phyloP scores from a whole-genome alignment of 2,797 vertebrate species.

The Halcyon smyrnensis region DNA sequence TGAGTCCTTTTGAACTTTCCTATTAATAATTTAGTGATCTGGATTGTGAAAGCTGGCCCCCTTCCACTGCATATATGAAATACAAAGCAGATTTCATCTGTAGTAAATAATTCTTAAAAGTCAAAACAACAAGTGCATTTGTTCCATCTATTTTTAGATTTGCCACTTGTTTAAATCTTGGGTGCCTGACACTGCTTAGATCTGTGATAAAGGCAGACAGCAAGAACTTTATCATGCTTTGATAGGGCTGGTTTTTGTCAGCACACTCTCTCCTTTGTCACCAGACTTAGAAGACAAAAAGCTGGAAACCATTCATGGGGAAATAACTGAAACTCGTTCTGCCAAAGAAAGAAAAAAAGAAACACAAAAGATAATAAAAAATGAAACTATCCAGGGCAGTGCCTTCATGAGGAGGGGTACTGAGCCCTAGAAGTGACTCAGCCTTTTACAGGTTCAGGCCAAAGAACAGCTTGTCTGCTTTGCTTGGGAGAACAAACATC shows the following conservation, averaged over 20 bases:
- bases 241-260: conserved; percentile 47
- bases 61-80: background rate
- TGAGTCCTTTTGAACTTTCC: too few relatives aligned
- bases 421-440: background rate
- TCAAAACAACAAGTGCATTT: conserved; percentile 39
- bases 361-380: background rate
- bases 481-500: background rate
- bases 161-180: conserved; percentile 42
- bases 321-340: background rate
- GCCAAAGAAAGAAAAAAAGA: background rate
- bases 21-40: too few relatives aligned
- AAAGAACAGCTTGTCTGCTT: background rate
- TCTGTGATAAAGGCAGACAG: conserved; percentile 48
- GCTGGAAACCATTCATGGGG: background rate
- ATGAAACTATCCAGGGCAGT: background rate
- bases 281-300: conserved; percentile 38
- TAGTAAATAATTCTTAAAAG: conserved; percentile 45
- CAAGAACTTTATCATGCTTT: conserved; percentile 27
- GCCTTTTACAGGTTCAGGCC: background rate
- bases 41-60: too few relatives aligned
- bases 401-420: background rate
- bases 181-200: conserved; percentile 31
- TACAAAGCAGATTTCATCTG: conserved; percentile 6
- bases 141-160: conserved; percentile 54
- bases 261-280: conserved; percentile 20